A percentile compares a stretch with the other conserved stretches of the same genome.
These are phyloP conservation scores for Trichechus manatus DNA, from an alignment of 2,113 vertebrate genomes.

Conservation along the genomic window DNA sequence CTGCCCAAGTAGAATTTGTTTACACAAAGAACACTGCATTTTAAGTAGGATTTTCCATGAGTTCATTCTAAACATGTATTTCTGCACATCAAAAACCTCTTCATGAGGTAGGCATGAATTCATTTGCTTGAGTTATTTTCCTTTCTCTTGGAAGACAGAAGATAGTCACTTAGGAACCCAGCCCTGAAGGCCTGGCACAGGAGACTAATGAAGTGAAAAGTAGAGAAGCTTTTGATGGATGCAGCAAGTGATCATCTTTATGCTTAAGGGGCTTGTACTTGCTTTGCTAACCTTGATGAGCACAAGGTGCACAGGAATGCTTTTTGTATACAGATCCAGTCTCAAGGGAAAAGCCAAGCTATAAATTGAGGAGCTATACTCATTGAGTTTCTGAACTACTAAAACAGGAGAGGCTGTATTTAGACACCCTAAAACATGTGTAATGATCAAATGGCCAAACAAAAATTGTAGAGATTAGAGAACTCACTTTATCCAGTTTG, in stretches of 20 bases:
- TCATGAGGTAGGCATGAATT: constrained; percentile 23
- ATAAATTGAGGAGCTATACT: constrained; percentile 73
- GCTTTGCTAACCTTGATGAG: constrained; percentile 74
- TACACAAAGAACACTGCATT: background rate
- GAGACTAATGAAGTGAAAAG: constrained; percentile 51
- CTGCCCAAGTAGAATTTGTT: constrained; percentile 64
- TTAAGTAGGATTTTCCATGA: constrained; percentile 75
- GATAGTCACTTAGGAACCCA: background rate
- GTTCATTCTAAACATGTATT: constrained; percentile 65
- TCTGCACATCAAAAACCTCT: constrained; percentile 64
- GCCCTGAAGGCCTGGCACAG: constrained; percentile 58
- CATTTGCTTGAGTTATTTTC: constrained; percentile 45
- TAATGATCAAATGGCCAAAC: background rate
- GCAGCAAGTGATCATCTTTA: constrained; percentile 4
- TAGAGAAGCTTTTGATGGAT: background rate
- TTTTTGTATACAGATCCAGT: constrained; percentile 65
- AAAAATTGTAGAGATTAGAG: constrained; percentile 59
- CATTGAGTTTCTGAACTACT: constrained; percentile 79
- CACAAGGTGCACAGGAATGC: background rate
- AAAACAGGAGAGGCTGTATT: constrained; percentile 73
- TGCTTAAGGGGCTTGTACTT: background rate
- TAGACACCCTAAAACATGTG: constrained; percentile 71
- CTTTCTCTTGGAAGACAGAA: background rate
- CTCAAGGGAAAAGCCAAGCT: constrained; percentile 68
- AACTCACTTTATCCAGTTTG: constrained; percentile 57